Percentiles rank a stretch among this genome's conserved stretches.
Conservation (phyloP, 2,797 vertebrate genomes). For the Glyptemys insculpta region DNA sequence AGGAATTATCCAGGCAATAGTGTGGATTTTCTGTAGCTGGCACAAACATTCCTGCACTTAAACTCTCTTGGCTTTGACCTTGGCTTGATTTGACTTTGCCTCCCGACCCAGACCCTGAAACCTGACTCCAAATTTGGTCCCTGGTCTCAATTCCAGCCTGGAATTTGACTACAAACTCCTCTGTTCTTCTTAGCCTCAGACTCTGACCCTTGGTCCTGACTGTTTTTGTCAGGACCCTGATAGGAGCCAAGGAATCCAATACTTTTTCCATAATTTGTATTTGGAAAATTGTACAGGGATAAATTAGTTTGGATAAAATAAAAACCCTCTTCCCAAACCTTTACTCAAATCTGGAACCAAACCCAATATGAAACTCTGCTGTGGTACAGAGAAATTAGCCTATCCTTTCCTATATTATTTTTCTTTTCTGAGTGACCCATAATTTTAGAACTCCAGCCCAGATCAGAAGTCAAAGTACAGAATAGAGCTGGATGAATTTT, state of each 20-base stretch:
- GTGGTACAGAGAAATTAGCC: not conserved
- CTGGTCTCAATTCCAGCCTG: not conserved
- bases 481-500: no score
- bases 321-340: not conserved
- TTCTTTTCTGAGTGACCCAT: not conserved
- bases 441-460: not conserved
- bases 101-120: not conserved
- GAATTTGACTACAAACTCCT: not conserved
- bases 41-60: not conserved
- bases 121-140: not conserved
- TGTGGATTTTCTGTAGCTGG: not conserved
- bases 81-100: not conserved
- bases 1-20: not conserved
- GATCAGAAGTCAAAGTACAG: rapidly evolving
- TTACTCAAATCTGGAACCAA: not conserved
- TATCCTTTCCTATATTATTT: not conserved
- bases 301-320: not conserved
- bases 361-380: not conserved
- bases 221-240: not conserved
- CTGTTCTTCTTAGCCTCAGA: not conserved
- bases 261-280: not conserved
- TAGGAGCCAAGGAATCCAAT: not conserved
- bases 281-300: not conserved
- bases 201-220: not conserved
- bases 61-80: not conserved